Conservation (phyloP, 2,113 vertebrate species). For the Seriola rivoliana region DNA sequence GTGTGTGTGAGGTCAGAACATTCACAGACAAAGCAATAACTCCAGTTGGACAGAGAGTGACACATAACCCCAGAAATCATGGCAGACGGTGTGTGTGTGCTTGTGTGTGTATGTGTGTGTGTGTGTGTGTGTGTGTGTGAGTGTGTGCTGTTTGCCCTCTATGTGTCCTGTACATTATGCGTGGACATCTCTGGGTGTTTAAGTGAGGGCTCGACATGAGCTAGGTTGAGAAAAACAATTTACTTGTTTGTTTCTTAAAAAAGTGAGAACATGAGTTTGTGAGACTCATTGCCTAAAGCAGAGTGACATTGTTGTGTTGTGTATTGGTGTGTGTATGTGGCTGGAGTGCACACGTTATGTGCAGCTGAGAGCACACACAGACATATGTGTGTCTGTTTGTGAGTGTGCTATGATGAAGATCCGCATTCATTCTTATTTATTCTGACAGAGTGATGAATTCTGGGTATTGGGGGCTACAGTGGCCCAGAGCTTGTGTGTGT, state of each 20-base stretch:
- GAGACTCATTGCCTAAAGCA: not conserved
- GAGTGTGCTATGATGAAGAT: slow-evolving; percentile 52
- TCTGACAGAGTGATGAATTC: slow-evolving; percentile 66
- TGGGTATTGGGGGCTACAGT: slow-evolving; percentile 41
- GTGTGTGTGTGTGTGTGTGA: not conserved
- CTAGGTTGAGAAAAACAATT: not conserved
- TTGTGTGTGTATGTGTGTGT: not conserved
- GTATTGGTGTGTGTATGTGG: not conserved
- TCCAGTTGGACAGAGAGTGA: slow-evolving; percentile 35
- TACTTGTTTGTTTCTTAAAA: not conserved
- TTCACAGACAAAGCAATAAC: slow-evolving; percentile 52
- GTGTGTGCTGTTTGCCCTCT: not conserved
- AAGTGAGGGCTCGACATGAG: not conserved
- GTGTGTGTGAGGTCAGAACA: slow-evolving; percentile 20
- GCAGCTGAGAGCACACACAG: slow-evolving; percentile 29
- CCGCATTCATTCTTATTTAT: slow-evolving; percentile 53
- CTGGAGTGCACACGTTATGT: not conserved
- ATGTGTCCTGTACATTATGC: not conserved
- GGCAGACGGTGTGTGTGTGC: slow-evolving; percentile 13
- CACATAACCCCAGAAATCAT: slow-evolving; percentile 37
- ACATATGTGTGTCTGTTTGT: slow-evolving; percentile 20
- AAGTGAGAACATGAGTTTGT: not conserved
- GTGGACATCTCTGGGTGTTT: not conserved
- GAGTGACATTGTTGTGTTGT: not conserved
- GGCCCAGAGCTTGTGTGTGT: not conserved